These are phyloP conservation scores for Chymomyza costata DNA, from an alignment of 1,140 invertebrate genomes.

Conservation along the genomic window DNA sequence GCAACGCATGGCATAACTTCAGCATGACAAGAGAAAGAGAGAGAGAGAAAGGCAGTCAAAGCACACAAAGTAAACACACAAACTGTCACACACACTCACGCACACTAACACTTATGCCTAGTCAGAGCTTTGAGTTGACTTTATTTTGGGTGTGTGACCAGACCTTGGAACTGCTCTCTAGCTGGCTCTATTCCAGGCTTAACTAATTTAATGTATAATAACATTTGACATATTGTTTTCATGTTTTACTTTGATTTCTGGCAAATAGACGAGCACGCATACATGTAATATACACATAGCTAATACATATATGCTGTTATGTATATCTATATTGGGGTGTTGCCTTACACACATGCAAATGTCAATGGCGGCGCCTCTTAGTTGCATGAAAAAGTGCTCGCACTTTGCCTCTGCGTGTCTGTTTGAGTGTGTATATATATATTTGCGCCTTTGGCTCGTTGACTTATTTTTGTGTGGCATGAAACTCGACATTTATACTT, in stretches of 20 bases:
- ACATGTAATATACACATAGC: no score
- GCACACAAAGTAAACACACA: constrained; percentile 15
- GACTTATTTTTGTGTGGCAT: no score
- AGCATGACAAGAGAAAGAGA: constrained; percentile 3
- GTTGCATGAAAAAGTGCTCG: no score
- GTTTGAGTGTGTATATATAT: no score
- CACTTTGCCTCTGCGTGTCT: no score
- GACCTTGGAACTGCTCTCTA: constrained; percentile 17
- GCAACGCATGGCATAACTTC: constrained; percentile 6
- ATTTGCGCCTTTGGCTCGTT: no score
- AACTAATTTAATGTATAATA: constrained; percentile 72
- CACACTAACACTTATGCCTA: constrained; percentile 10
- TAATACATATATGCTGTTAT: no score
- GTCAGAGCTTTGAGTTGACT: constrained; percentile 40
- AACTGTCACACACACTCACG: not conserved
- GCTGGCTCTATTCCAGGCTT: constrained; percentile 29
- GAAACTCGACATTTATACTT: no score
- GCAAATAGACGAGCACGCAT: not conserved
- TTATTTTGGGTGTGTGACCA: constrained; percentile 46
- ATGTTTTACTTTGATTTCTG: constrained; percentile 33
- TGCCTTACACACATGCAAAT: constrained; percentile 8
- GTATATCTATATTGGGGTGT: no score
- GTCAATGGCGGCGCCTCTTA: constrained; percentile 5
- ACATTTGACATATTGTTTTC: constrained; percentile 71
- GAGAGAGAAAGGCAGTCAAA: not conserved